Evolutionary conservation across 2,797 vertebrate genomes (phyloP).

Genomic region (Potorous gilbertii): DNA sequence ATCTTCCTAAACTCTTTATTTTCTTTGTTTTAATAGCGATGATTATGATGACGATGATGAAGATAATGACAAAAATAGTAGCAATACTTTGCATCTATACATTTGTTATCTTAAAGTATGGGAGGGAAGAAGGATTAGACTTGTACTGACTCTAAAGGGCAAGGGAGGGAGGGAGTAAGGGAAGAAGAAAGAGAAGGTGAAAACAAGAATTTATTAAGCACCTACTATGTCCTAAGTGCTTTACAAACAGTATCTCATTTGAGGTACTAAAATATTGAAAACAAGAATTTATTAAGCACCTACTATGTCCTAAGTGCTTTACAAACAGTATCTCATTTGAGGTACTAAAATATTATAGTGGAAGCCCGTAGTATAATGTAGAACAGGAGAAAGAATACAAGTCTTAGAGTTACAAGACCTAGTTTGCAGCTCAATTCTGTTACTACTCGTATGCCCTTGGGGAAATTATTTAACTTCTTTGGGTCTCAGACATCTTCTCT

Average conservation of each 20-base stretch:
- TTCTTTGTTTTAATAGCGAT: neutral
- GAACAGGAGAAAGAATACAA: neutral
- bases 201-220: neutral
- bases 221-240: neutral
- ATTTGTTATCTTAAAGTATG: neutral
- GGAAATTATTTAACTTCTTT: neutral
- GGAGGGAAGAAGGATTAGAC: neutral
- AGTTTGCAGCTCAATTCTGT: constrained; percentile 25
- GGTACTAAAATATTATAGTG: neutral
- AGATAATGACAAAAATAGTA: neutral
- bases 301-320: neutral
- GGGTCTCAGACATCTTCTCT: neutral
- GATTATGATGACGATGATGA: neutral
- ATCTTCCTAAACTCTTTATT: neutral
- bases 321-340: neutral
- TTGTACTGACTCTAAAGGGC: neutral
- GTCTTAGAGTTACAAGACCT: constrained; percentile 5
- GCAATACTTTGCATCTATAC: neutral
- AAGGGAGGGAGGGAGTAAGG: neutral
- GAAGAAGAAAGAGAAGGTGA: neutral
- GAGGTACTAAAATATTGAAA: neutral
- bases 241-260: neutral
- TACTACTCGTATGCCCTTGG: neutral
- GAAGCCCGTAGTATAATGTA: neutral
- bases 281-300: neutral